Base-by-base conservation (phyloP, 2,888 invertebrate genomes). In the Ophion ventricosus region DNA sequence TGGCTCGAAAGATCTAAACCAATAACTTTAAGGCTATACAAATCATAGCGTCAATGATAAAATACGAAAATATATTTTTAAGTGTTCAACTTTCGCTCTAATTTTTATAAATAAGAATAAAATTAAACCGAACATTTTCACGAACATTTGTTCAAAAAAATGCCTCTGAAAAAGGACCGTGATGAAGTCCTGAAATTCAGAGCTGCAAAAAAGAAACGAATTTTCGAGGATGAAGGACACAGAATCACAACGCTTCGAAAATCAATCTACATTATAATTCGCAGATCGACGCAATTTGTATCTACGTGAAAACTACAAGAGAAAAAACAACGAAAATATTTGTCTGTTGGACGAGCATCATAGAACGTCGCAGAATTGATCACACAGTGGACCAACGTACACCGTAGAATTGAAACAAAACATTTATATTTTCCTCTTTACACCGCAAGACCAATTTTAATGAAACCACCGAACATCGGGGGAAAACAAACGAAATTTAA, bases 301-400 rank as follows among this genome's bases (percentile, higher is more conserved):
- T 56, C 25, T 54, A 7, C 17, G 17, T 17, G 3, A 4, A 25
- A 29, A 10, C 7, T 26, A 23, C 4, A 69, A 54, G n/a, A 17
- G 20, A 26, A 26, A 54, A 17, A 54, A 8, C 64, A 35, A 40
- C 40, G 35, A 26, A 20, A 64, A 49, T 17, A 4, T 49, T 4
- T 0, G 17, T 11, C 7, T 2, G 40, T 1, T 17, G 3, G 40
- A 54, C 25, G 23, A 69, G 54, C 8, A 7, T 25, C 0, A 17
- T 49, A 17, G 23, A 49, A 25, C 67, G 43, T 43, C 29, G 20
- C 25, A 8, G 23, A 35, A 20, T 63, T 29, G 29, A 17, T 54
- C 63, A 29, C 5, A 29, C 49, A n/a, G 66, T 66, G 75, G 75
- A 76, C 75, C 75, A 76, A 76, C 66, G 66, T 66, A 25, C 25